phyloP scores from a whole-genome alignment of 2,797 vertebrate species.

The Fratercula arctica region DNA sequence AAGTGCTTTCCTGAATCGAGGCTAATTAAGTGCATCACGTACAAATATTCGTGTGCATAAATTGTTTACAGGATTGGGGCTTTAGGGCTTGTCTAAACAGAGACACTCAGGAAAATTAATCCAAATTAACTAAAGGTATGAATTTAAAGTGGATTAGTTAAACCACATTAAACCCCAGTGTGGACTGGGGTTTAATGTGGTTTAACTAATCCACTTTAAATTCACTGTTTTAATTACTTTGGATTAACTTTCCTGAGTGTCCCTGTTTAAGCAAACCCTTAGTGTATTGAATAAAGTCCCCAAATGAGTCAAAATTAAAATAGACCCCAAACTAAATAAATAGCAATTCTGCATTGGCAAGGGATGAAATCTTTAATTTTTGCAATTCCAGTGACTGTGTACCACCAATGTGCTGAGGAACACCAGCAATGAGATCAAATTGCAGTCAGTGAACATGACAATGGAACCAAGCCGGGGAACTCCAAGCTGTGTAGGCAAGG shows the following conservation, averaged over 20 bases:
- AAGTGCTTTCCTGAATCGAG: constrained; percentile 39
- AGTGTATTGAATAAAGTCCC: constrained; percentile 47
- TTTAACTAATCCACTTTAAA: constrained; percentile 73
- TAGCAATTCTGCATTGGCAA: constrained; percentile 21
- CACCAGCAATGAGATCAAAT: constrained; percentile 51
- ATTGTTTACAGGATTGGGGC: constrained; percentile 68
- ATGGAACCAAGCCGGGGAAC: constrained; percentile 57
- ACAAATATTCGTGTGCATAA: constrained; percentile 61
- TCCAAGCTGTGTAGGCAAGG: not conserved
- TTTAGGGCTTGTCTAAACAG: constrained; percentile 73
- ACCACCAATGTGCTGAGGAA: not conserved
- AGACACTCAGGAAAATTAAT: constrained; percentile 72
- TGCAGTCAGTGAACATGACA: constrained; percentile 31
- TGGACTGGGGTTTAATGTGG: constrained; percentile 31
- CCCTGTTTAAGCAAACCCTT: constrained; percentile 63
- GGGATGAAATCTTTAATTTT: constrained; percentile 51
- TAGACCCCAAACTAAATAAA: constrained; percentile 55
- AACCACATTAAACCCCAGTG: constrained; percentile 61
- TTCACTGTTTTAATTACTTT: constrained; percentile 71
- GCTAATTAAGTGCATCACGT: constrained; percentile 61
- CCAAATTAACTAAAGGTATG: constrained; percentile 72
- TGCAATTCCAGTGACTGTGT: not conserved
- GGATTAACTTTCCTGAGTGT: constrained; percentile 70
- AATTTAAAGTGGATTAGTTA: constrained; percentile 73
- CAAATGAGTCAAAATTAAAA: constrained; percentile 70